Evolutionary conservation across 2,113 vertebrate species (phyloP).

Genomic region (Menura novaehollandiae): DNA sequence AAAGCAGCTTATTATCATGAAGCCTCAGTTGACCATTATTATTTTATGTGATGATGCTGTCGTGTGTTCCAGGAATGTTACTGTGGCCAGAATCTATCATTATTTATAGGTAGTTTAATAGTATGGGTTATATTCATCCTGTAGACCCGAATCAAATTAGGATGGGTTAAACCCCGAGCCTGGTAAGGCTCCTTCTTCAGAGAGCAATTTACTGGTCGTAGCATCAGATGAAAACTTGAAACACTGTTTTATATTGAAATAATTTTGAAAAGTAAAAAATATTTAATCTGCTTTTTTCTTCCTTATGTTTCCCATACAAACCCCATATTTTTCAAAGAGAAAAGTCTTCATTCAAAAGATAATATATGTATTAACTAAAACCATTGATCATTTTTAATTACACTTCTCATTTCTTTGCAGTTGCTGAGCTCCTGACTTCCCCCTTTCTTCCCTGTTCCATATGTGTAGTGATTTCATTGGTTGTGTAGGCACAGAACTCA

Average conservation of each 20-base stretch:
- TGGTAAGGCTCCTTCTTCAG: not conserved
- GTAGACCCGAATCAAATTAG: not conserved
- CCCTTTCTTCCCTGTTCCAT: not conserved
- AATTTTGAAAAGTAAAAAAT: not conserved
- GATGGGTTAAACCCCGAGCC: not conserved
- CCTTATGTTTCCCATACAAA: not conserved
- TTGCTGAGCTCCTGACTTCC: not conserved
- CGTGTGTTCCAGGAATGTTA: not conserved
- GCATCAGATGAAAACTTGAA: not conserved
- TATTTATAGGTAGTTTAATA: not conserved
- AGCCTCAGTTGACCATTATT: not conserved
- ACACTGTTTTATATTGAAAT: not conserved
- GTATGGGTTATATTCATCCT: not conserved
- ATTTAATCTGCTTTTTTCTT: not conserved
- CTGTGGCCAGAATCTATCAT: not conserved
- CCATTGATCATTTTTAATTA: not conserved
- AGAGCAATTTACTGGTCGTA: not conserved
- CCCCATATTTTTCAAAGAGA: not conserved
- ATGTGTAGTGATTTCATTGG: not conserved
- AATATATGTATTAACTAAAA: not conserved
- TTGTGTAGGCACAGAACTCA: not conserved
- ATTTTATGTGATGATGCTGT: not conserved
- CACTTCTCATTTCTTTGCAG: not conserved
- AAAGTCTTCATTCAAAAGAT: not conserved
- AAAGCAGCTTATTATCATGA: not conserved